Evolutionary conservation across 2,113 vertebrate genomes (phyloP), one percentile per base, ranked within the genome.

Genomic region (Nicator chloris): DNA sequence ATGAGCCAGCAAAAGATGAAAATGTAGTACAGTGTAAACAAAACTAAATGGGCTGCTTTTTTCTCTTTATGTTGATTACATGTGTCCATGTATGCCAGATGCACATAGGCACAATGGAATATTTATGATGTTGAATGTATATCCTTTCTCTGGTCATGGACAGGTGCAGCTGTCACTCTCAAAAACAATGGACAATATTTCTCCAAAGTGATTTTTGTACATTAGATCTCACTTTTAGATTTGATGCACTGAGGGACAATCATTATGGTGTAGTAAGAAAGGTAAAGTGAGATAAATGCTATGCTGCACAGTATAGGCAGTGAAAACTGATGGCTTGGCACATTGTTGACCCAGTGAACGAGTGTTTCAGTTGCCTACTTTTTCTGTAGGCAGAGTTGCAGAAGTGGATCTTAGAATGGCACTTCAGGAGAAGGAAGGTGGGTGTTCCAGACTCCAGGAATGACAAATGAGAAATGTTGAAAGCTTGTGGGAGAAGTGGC

Each of bases 341-440:
- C 7, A 0, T 80, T 76, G 56, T 87, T 92, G 57, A 59, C 33
- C 35, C 22, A 42, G 51, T 73, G 90, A 47, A 86, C 12, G 24
- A 63, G 45, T 94, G 65, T 71, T 96, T 92, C 91, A 95, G 92
- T 90, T 96, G 92, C 95, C 92, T 94, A 19, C 93, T 95, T 65
- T 79, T 96, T 95, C 92, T 94, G 93, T 95, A 87, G 93, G 82
- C 95, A 56, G 11, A 68, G 44, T 96, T 96, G 93, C 87, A 94
- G 95, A 95, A 93, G 81, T 96, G 90, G 78, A 82, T 93, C 84
- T 94, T 96, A 93, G 84, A 84, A 90, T 90, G 87, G 82, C 73
- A 95, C 90, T 76, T 91, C 61, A 82, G 37, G 93, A 87, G 70
- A 69, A 94, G 66, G 82, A 96, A 88, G 96, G 93, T 77, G 54